Evolutionary conservation across 2,113 vertebrate genomes (phyloP), one percentile per base, ranked within the genome.

Genomic region (Suncus etruscus): DNA sequence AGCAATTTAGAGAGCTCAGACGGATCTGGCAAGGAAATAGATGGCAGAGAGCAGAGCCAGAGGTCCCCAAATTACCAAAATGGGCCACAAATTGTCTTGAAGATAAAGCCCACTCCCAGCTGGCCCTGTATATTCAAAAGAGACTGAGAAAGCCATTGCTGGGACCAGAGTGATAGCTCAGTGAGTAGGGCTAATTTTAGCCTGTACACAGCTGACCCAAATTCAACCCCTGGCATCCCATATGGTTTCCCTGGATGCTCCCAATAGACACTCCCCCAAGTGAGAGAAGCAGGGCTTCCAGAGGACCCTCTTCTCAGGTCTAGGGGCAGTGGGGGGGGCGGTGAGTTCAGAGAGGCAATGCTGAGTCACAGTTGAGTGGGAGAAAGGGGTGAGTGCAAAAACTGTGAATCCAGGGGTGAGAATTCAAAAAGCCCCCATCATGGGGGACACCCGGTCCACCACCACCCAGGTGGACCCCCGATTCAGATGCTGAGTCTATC

Each of bases 1-100:
- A 82, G 51, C 81, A 70, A 39, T n/a, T 25, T 32, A 66, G 32
- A 58, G 66, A 78, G 22, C 45, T 66, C 73, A 48, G 84, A 70
- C 69, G 47, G 29, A 75, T n/a, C 66, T 39, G 11, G 79, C 58
- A 76, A 48, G 16, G 90, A 79, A 29, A 11, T 14, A 24, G 47
- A 31, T 10, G 10, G 7, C 27, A 6, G 2, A 51, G 18, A 2
- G 4, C 4, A 11, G 20, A 12, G 25, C 39, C 8, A 1, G 4
- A 39, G 39, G 77, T 24, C 89, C 75, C n/a, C 8, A 3, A 0
- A 3, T 11, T 82, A 39, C 1, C 0, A 6, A 39, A 74, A 48
- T 63, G n/a, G 66, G 63, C 12, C 68, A 31, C 87, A 73, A 61
- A 45, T 2, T 8, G 51, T 48, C 70, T 63, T 31, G 29, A 72